A percentile compares a stretch with the other conserved stretches of the same genome.
phyloP scores from a whole-genome alignment of 2,888 invertebrate species.

The Nomada fabriciana region DNA sequence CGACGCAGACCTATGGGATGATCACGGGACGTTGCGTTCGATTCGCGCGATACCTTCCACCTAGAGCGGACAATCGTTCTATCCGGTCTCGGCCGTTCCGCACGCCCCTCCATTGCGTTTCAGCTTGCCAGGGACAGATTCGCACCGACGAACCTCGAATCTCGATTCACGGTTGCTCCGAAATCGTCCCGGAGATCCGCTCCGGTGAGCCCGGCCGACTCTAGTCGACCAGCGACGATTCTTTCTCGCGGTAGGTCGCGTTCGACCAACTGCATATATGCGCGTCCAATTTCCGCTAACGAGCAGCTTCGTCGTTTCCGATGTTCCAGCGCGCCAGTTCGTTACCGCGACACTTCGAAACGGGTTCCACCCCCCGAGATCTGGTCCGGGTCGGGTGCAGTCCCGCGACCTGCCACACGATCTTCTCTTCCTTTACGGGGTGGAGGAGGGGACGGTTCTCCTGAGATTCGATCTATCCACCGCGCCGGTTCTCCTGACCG shows the following conservation, averaged over 20 bases:
- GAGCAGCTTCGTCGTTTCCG: conserved; percentile 1
- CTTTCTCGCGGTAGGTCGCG: conserved; percentile 22
- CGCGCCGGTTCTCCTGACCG: conserved; percentile 57
- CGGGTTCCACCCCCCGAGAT: neutral
- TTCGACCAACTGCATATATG: neutral
- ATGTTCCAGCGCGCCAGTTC: conserved; percentile 6
- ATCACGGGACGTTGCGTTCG: conserved; percentile 47
- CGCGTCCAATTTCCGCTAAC: neutral
- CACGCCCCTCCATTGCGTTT: neutral
- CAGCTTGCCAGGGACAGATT: neutral
- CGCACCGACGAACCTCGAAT: neutral
- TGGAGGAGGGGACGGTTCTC: conserved; percentile 16
- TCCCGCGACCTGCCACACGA: conserved; percentile 19
- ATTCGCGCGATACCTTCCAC: conserved; percentile 32
- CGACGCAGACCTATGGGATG: conserved; percentile 44
- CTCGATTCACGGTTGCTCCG: conserved; percentile 72
- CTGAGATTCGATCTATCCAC: conserved; percentile 80
- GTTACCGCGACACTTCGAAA: neutral
- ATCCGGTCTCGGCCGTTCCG: neutral
- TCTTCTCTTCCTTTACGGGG: conserved; percentile 33
- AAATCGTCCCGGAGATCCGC: conserved; percentile 80
- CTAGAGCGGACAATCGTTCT: neutral
- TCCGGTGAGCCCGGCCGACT: conserved; percentile 75
- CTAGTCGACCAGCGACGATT: conserved; percentile 36
- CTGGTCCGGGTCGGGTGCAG: conserved; percentile 15